These are phyloP conservation scores for Brachionus asplanchnoidis DNA, from an alignment of 1,140 invertebrate genomes.

Conservation along the genomic window DNA sequence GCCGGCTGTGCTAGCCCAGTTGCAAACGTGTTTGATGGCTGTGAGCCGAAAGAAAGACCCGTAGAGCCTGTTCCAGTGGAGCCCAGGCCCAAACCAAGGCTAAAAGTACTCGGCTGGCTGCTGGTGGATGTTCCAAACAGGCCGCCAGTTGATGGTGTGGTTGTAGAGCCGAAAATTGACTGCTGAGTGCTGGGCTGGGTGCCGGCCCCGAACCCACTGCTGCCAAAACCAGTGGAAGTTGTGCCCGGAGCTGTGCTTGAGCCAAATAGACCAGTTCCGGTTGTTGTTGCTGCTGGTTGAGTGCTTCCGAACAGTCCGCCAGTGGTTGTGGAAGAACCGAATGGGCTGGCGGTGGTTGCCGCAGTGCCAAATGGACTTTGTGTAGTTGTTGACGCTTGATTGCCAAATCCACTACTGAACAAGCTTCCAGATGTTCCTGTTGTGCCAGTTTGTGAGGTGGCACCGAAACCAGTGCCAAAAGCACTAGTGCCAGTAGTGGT, in stretches of 20 bases:
- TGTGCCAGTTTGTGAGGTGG: slow-evolving; percentile 46
- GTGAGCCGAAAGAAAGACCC: slow-evolving; percentile 48
- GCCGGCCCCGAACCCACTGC: slow-evolving; percentile 28
- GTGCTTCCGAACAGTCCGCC: slow-evolving; percentile 4
- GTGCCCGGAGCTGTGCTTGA: background rate
- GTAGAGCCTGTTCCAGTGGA: slow-evolving; percentile 43
- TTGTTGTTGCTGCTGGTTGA: background rate
- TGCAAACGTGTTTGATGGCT: slow-evolving; percentile 35
- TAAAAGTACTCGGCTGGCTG: slow-evolving; percentile 50
- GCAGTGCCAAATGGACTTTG: slow-evolving; percentile 43
- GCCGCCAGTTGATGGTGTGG: slow-evolving; percentile 58
- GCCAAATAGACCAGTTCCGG: slow-evolving; percentile 3
- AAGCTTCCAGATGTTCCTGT: slow-evolving; percentile 40
- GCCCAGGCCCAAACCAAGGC: slow-evolving; percentile 46
- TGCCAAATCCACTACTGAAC: slow-evolving; percentile 44
- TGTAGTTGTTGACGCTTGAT: slow-evolving; percentile 38
- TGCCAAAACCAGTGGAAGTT: background rate
- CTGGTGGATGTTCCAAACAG: slow-evolving; percentile 59
- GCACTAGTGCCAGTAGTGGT: slow-evolving; percentile 51
- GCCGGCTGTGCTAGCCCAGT: slow-evolving; percentile 44
- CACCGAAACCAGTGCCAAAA: slow-evolving; percentile 47
- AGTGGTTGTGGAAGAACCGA: slow-evolving; percentile 58
- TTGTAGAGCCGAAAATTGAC: background rate
- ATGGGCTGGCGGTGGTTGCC: slow-evolving; percentile 58
- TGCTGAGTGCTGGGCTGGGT: slow-evolving; percentile 43